Conservation (phyloP, 2,888 invertebrate species). For the Hyppa rectilinea region DNA sequence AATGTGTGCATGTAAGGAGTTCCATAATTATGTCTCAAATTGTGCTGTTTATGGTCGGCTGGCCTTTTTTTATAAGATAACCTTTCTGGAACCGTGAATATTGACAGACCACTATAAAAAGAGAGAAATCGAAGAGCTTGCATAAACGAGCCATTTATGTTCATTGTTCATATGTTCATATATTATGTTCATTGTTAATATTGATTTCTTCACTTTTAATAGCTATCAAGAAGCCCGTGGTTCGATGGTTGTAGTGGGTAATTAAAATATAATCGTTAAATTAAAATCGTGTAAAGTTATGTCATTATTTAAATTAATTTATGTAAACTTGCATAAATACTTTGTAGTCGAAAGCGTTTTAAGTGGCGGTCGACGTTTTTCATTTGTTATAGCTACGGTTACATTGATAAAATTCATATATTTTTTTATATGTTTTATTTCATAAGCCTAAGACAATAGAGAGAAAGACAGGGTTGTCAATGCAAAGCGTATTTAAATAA, state of each 20-base stretch:
- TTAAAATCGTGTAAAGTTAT: slow-evolving; percentile 52
- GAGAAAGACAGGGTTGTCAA: no score
- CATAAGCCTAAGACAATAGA: no score
- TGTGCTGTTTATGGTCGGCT: neutral
- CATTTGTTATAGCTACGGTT: no score
- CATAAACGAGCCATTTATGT: neutral
- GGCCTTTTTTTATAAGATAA: neutral
- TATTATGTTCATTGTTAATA: slow-evolving; percentile 18
- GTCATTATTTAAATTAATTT: slow-evolving; percentile 65
- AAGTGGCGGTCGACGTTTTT: no score
- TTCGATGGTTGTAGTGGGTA: slow-evolving; percentile 13
- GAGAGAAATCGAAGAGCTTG: slow-evolving; percentile 15
- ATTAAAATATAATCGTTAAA: slow-evolving; percentile 57
- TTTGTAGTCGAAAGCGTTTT: slow-evolving; percentile 30
- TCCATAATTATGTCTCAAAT: neutral
- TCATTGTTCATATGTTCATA: neutral
- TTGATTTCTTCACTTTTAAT: slow-evolving; percentile 29
- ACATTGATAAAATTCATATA: no score
- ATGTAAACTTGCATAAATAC: slow-evolving; percentile 33
- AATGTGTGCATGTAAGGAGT: neutral
- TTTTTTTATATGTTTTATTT: no score
- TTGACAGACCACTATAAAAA: neutral
- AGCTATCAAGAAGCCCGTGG: slow-evolving; percentile 26
- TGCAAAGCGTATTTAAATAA: no score
- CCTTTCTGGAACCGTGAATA: neutral